phyloP scores from a whole-genome alignment of 2,888 invertebrate species.

The Achlya flavicornis region DNA sequence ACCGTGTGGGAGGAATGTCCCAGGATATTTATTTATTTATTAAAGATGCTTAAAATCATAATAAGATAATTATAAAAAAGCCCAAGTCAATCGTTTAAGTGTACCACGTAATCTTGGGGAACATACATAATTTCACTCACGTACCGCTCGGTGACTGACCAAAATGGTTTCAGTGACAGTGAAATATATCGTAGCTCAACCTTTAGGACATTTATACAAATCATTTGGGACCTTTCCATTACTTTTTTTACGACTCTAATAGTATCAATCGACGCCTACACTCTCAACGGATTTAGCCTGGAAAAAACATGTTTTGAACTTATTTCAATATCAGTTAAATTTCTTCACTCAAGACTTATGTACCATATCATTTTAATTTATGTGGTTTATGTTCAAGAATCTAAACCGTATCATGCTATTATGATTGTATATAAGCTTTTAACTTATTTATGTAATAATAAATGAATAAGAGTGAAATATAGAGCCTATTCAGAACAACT shows the following conservation, averaged over 20 bases:
- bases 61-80: neutral
- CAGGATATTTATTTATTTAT: no score
- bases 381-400: no score
- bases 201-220: constrained; percentile 59
- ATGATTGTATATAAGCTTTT: no score
- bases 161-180: constrained; percentile 62
- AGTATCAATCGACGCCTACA: constrained; percentile 43
- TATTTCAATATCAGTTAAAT: constrained; percentile 2
- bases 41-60: neutral
- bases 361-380: neutral
- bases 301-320: constrained; percentile 10
- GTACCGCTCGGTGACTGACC: constrained; percentile 54
- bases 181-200: constrained; percentile 64
- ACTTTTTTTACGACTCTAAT: constrained; percentile 33
- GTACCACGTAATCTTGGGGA: constrained; percentile 12
- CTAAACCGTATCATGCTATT: no score
- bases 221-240: constrained; percentile 50
- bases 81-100: constrained; percentile 7
- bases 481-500: neutral
- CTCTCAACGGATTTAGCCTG: constrained; percentile 23
- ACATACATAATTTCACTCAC: constrained; percentile 59
- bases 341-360: neutral
- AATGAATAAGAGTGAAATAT: neutral
- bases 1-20: no score
- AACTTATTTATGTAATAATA: neutral